Conservation (phyloP, 2,888 invertebrate genomes). For the Aphrophora alni region DNA sequence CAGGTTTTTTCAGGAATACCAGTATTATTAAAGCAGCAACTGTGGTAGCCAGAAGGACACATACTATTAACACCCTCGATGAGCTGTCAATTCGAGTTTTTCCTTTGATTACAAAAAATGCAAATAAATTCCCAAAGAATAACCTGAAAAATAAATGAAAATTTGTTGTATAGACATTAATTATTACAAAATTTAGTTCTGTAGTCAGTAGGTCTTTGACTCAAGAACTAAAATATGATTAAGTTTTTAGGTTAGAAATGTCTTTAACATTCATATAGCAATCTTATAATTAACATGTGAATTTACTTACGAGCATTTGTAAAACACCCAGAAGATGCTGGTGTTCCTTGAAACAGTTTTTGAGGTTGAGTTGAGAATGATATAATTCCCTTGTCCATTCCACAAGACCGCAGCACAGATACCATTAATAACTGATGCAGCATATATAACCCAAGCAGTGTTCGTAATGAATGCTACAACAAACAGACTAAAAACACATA, state of each 20-base stretch:
- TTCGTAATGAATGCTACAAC: conserved; percentile 41
- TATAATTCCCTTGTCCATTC: conserved; percentile 47
- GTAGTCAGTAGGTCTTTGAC: too few species aligned
- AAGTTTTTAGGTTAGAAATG: too few species aligned
- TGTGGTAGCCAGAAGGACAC: conserved; percentile 70
- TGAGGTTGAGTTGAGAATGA: conserved; percentile 44
- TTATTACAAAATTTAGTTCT: too few species aligned
- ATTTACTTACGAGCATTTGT: conserved; percentile 47
- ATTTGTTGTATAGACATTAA: too few species aligned
- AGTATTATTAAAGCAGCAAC: conserved; percentile 64
- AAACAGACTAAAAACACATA: conserved; percentile 44
- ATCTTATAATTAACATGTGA: too few species aligned
- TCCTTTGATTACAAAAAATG: conserved; percentile 89
- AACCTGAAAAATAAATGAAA: conserved; percentile 68
- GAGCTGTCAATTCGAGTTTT: conserved; percentile 72
- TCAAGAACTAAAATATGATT: too few species aligned
- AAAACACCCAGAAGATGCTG: conserved; percentile 47
- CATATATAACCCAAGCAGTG: conserved; percentile 43
- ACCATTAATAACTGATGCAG: conserved; percentile 44
- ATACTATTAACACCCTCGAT: conserved; percentile 80
- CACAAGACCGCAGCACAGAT: conserved; percentile 46
- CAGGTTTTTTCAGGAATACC: conserved; percentile 61
- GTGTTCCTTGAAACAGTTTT: conserved; percentile 43
- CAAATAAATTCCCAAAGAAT: conserved; percentile 94
- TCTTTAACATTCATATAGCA: too few species aligned